These are phyloP conservation scores for Ctena decussata DNA, from an alignment of 2,888 invertebrate species.

Conservation along the genomic window DNA sequence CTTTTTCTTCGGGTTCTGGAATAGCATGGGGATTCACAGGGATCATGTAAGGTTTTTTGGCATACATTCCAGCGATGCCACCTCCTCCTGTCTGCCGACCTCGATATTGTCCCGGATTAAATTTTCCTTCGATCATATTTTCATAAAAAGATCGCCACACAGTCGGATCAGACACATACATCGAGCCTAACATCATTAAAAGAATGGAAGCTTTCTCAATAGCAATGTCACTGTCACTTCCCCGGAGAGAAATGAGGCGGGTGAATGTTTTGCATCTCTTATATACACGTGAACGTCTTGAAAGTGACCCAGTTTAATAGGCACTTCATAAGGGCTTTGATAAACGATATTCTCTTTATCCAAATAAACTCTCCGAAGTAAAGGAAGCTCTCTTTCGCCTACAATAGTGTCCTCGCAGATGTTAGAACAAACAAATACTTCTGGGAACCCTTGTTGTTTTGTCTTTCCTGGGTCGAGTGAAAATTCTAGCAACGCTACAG, in stretches of 20 bases:
- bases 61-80: conserved; percentile 10
- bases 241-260: conserved; percentile 28
- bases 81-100: neutral
- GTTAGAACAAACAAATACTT: conserved; percentile 34
- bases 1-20: too few relatives aligned
- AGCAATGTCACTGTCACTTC: conserved; percentile 32
- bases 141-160: too few relatives aligned
- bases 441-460: neutral
- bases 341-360: conserved; percentile 20
- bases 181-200: too few relatives aligned
- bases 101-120: too few relatives aligned
- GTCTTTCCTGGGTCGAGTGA: neutral
- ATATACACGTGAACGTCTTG: conserved; percentile 40
- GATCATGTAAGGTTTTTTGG: conserved; percentile 19
- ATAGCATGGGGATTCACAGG: too few relatives aligned
- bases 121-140: too few relatives aligned
- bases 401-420: conserved; percentile 36
- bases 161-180: too few relatives aligned
- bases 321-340: conserved; percentile 27
- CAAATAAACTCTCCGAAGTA: conserved; percentile 29
- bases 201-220: too few relatives aligned
- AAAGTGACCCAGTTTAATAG: conserved; percentile 17
- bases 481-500: conserved; percentile 19
- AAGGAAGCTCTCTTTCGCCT: conserved; percentile 29
- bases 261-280: conserved; percentile 9